These are phyloP conservation scores for Diloba caeruleocephala DNA, from an alignment of 2,888 invertebrate species.

Conservation along the genomic window DNA sequence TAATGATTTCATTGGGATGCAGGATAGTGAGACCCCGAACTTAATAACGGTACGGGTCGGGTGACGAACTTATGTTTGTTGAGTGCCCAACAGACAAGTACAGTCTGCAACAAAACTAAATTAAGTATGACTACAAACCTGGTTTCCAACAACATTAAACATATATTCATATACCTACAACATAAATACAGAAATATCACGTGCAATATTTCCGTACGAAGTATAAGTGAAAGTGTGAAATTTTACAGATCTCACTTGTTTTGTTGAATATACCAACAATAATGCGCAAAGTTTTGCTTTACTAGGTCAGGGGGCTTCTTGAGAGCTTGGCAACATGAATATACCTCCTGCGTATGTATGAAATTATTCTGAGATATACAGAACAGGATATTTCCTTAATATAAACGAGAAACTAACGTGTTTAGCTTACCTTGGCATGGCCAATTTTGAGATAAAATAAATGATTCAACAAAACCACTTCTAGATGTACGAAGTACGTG, in stretches of 20 bases:
- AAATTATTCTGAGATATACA: constrained; percentile 61
- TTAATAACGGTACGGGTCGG: constrained; percentile 59
- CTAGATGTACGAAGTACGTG: constrained; percentile 43
- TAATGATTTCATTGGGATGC: constrained; percentile 54
- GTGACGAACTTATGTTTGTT: constrained; percentile 48
- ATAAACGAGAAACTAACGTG: constrained; percentile 53
- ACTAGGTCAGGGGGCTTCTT: constrained; percentile 59
- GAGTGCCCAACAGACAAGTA: constrained; percentile 45
- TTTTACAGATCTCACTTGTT: constrained; percentile 55
- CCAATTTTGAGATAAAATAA: constrained; percentile 38
- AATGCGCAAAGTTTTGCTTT: constrained; percentile 67
- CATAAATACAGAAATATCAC: constrained; percentile 43
- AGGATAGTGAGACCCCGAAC: constrained; percentile 49
- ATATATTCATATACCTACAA: constrained; percentile 31
- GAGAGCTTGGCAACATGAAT: constrained; percentile 51
- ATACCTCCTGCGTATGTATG: constrained; percentile 52
- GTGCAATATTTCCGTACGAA: constrained; percentile 41
- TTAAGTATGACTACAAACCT: constrained; percentile 23
- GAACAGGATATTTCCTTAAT: constrained; percentile 63
- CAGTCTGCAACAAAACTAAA: constrained; percentile 47
- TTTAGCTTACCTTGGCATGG: constrained; percentile 44
- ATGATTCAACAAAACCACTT: constrained; percentile 43
- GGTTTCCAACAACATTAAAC: constrained; percentile 13
- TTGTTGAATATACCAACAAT: constrained; percentile 61
- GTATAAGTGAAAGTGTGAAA: constrained; percentile 48